These are phyloP conservation scores for Drosophila sulfurigaster DNA, from an alignment of 1,140 invertebrate genomes.

Conservation along the genomic window DNA sequence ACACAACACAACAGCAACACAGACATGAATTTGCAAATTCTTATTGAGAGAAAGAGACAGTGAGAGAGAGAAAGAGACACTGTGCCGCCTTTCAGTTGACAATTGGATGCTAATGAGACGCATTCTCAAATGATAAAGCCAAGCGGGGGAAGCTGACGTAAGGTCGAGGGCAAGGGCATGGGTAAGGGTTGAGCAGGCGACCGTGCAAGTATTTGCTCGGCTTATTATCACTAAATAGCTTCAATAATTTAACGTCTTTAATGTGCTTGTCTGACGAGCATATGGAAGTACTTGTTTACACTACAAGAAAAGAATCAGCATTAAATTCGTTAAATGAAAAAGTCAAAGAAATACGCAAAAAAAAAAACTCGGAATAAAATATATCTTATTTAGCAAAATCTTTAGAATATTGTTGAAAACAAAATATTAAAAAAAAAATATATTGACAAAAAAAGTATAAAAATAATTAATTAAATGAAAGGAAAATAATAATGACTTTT, in stretches of 20 bases:
- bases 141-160: not conserved
- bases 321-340: not conserved
- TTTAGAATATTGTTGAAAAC: too few relatives aligned
- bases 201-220: slow-evolving; percentile 38
- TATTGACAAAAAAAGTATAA: too few relatives aligned
- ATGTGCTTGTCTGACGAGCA: not conserved
- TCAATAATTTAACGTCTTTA: slow-evolving; percentile 28
- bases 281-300: not conserved
- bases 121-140: not conserved
- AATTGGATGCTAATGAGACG: slow-evolving; percentile 58
- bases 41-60: not conserved
- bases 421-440: too few relatives aligned
- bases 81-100: slow-evolving; percentile 33
- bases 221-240: slow-evolving; percentile 45
- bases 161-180: not conserved
- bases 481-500: too few relatives aligned
- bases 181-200: not conserved
- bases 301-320: not conserved
- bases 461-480: too few relatives aligned
- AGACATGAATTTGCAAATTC: slow-evolving; percentile 37
- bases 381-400: too few relatives aligned
- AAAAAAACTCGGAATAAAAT: not conserved
- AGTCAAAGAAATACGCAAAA: not conserved
- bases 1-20: not conserved
- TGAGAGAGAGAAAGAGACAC: too few relatives aligned